These are phyloP conservation scores for Pitta sordida DNA, from an alignment of 2,113 vertebrate species.

Conservation along the genomic window DNA sequence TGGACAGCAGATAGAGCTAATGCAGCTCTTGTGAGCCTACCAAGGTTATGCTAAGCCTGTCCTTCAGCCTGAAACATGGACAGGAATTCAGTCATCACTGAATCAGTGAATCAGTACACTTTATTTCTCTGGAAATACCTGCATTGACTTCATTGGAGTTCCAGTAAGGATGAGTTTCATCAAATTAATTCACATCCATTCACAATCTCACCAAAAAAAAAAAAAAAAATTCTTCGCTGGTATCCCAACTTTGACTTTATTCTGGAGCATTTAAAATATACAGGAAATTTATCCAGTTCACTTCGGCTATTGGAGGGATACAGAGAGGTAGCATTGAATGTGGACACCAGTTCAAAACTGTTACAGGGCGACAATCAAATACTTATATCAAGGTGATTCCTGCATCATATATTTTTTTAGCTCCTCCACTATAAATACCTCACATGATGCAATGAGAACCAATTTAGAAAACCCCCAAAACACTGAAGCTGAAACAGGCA, in stretches of 20 bases:
- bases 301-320: neutral
- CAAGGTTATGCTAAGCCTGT: neutral
- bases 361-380: neutral
- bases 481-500: constrained; percentile 52
- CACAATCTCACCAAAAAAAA: neutral
- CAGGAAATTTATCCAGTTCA: neutral
- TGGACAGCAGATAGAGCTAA: neutral
- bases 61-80: neutral
- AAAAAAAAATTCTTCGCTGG: neutral
- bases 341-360: neutral
- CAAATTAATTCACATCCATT: neutral
- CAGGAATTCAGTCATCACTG: neutral
- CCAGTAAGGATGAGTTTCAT: neutral
- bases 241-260: neutral
- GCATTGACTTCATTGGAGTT: neutral
- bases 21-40: neutral
- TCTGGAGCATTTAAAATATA: neutral
- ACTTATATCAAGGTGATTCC: neutral
- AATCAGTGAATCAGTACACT: neutral
- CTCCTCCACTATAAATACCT: constrained; percentile 24
- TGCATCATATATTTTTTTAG: neutral
- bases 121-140: neutral
- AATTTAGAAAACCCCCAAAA: neutral
- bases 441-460: neutral
- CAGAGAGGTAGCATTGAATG: neutral